These are phyloP conservation scores for Apamea monoglypha DNA, from an alignment of 2,888 invertebrate species.

Conservation along the genomic window DNA sequence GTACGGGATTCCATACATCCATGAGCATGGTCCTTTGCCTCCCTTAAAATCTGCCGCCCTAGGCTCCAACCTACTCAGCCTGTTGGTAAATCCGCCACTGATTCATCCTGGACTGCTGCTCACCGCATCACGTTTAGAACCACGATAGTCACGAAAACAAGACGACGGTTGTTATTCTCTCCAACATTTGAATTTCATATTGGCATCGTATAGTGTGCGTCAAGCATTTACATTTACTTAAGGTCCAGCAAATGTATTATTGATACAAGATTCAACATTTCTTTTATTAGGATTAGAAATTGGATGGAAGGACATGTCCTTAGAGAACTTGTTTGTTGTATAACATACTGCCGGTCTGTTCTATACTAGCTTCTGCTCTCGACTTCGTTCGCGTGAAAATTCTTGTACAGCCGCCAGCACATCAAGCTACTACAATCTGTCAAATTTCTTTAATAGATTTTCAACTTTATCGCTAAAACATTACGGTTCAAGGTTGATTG, in stretches of 20 bases:
- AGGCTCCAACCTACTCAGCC: too few species aligned
- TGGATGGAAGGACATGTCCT: conserved; percentile 4
- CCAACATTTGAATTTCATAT: conserved; percentile 52
- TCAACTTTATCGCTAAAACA: too few species aligned
- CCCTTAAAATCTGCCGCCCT: too few species aligned
- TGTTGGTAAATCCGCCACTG: too few species aligned
- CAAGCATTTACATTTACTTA: conserved; percentile 42
- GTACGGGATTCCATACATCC: too few species aligned
- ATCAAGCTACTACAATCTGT: too few species aligned
- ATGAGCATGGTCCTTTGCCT: too few species aligned
- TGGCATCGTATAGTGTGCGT: conserved; percentile 28
- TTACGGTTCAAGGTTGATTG: too few species aligned
- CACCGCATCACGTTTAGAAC: conserved; percentile 14
- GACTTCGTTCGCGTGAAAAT: background rate
- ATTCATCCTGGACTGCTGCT: too few species aligned
- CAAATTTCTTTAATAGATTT: too few species aligned
- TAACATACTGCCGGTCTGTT: background rate
- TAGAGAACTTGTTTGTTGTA: background rate
- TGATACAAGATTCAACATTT: conserved; percentile 13
- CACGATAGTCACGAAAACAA: conserved; percentile 7
- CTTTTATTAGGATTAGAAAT: conserved; percentile 48
- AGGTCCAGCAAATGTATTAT: conserved; percentile 50
- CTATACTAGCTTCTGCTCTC: background rate
- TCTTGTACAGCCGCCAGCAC: too few species aligned
- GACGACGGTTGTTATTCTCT: conserved; percentile 14